Percentiles rank a stretch among this genome's conserved stretches.
Conservation (phyloP, 1,140 invertebrate species). For the Lepidurus arcticus region DNA sequence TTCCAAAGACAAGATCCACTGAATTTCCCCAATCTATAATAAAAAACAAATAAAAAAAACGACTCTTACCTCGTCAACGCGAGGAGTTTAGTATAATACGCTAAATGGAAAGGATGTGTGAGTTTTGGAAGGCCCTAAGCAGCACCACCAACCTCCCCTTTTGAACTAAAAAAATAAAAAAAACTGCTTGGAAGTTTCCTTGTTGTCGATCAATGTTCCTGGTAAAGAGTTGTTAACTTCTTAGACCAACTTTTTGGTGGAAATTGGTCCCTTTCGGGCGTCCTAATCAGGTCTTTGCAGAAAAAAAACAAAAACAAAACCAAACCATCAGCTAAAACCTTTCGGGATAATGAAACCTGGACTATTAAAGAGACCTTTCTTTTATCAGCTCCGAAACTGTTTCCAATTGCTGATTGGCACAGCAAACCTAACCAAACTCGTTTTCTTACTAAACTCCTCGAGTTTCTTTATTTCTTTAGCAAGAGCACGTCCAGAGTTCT, state of each 20-base stretch:
- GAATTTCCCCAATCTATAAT: neutral
- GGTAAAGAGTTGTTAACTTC: neutral
- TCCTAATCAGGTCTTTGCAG: neutral
- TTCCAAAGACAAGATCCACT: neutral
- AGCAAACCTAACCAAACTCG: no score
- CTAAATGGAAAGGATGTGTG: conserved; percentile 14
- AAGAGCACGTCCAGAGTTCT: no score
- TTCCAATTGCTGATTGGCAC: neutral
- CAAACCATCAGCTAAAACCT: neutral
- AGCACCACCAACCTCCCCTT: no score
- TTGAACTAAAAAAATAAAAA: neutral
- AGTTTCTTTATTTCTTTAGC: no score
- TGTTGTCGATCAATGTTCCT: neutral
- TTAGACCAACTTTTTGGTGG: neutral
- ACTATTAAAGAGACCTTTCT: neutral
- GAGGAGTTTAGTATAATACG: neutral
- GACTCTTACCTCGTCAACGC: neutral
- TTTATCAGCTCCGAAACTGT: neutral
- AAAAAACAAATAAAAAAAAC: neutral
- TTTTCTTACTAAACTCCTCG: no score
- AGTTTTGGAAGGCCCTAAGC: neutral
- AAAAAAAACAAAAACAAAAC: neutral
- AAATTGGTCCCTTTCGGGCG: neutral
- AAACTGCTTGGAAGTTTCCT: neutral
- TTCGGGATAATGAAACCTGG: conserved; percentile 9